Evolutionary conservation across 2,113 vertebrate species (phyloP).

Genomic region (Cnemophilus loriae): DNA sequence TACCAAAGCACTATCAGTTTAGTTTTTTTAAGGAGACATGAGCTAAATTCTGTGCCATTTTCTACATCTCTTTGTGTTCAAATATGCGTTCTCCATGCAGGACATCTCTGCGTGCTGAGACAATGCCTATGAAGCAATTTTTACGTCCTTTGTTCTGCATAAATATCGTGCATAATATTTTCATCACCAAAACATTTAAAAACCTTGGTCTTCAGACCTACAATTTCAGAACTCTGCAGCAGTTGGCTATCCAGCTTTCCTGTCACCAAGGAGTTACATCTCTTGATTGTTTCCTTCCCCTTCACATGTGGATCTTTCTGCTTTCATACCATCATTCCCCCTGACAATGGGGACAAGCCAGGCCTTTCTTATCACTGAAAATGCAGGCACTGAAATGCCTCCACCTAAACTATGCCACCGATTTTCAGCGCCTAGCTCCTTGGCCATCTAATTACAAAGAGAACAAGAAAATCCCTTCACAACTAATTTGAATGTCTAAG

Average conservation of each 20-base stretch:
- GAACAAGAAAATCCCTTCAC: constrained; percentile 19
- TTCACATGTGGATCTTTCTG: background rate
- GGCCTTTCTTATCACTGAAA: background rate
- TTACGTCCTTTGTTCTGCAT: background rate
- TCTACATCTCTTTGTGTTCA: background rate
- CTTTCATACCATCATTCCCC: background rate
- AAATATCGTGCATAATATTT: background rate
- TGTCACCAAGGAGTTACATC: background rate
- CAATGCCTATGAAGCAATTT: fast-evolving
- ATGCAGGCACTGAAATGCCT: background rate
- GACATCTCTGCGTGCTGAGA: background rate
- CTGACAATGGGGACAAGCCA: background rate
- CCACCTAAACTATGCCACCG: background rate
- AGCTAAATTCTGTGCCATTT: background rate
- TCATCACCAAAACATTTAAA: background rate
- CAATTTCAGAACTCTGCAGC: background rate
- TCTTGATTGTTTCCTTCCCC: background rate
- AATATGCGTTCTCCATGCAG: fast-evolving
- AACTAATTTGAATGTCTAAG: constrained; percentile 24
- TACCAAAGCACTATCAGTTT: background rate
- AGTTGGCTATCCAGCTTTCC: background rate
- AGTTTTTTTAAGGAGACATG: background rate
- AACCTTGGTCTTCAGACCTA: background rate
- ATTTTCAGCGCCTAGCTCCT: background rate
- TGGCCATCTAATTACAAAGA: background rate